Evolutionary conservation across 2,797 vertebrate species (phyloP).

Genomic region (Cynopterus sphinx): DNA sequence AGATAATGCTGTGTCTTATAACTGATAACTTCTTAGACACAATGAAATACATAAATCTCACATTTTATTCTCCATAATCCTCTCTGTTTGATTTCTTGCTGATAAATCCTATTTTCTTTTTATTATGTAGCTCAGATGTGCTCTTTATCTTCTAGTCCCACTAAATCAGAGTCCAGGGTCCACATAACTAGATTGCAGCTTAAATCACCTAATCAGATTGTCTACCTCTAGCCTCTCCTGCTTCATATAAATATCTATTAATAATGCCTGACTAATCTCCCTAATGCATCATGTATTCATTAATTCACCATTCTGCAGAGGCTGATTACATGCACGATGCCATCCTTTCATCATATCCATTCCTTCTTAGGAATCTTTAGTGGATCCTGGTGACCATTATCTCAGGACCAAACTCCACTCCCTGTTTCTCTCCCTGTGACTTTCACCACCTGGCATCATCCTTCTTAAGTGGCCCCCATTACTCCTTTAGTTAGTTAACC

Average conservation of each 20-base stretch:
- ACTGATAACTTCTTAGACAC: not conserved
- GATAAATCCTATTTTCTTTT: not conserved
- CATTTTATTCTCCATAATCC: not conserved
- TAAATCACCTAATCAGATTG: not conserved
- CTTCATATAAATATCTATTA: not conserved
- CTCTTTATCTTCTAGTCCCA: not conserved
- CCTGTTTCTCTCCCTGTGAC: not conserved
- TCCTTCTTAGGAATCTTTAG: not conserved
- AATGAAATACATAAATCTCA: not conserved
- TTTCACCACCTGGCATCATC: not conserved
- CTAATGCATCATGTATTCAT: not conserved
- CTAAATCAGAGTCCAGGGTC: not conserved
- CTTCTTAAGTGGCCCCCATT: not conserved
- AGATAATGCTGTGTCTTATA: not conserved
- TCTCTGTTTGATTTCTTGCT: not conserved
- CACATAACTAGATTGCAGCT: not conserved
- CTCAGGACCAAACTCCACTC: not conserved
- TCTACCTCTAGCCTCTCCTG: not conserved
- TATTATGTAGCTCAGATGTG: not conserved
- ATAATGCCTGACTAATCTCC: not conserved
- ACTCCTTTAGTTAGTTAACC: not conserved
- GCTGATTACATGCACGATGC: not conserved
- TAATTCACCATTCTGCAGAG: not conserved
- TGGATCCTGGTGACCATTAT: too few species aligned
- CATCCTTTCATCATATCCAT: not conserved